Base-by-base conservation (phyloP, 2,888 invertebrate genomes). In the Terebella lapidaria region DNA sequence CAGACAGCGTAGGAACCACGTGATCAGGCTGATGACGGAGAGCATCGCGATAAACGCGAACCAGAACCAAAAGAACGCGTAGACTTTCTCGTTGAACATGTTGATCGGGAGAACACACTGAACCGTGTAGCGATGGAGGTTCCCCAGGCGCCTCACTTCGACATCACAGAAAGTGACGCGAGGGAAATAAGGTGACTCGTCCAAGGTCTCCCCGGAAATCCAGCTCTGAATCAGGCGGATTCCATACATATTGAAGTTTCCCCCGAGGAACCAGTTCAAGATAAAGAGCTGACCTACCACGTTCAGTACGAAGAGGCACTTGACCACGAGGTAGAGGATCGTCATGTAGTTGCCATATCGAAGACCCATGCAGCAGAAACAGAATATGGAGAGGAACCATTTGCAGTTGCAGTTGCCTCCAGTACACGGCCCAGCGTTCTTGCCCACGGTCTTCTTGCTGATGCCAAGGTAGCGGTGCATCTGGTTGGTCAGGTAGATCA, bases 221-320 rank as follows among this genome's bases (percentile, higher is more conserved):
- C 83, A 64, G 63, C 81, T 81, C 57, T 75, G 78, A 61, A 83
- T 70, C 10, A 83, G 78, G 66, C 83, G 80, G 30, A 81, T 79
- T 35, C 83, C 82, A 68, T 79, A 79, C 35, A 74, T 71, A 62
- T 77, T 73, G 65, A 77, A 78, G 60, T 77, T 74, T 28, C 74
- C 74, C 47, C 82, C 82, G 25, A 83, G 74, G 63, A 83, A 83
- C 58, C 76, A 75, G 70, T 83, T 83, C 51, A 83, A 73, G 56
- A 82, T 71, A 65, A 81, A 80, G 59, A 83, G 74, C 70, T 83
- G 82, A 20, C 77, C 77, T n/a, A 82, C 71, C 45, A 79, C 79
- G 68, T 83, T 82, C 54, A 72, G 68, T 63, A 82, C 72, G 63
- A 82, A 81, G 30, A 82, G 67, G 18, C 80, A 64, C 67, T 82